Evolutionary conservation across 2,888 invertebrate species (phyloP), one percentile per base, ranked within the genome.

Genomic region (Andrena camellia): DNA sequence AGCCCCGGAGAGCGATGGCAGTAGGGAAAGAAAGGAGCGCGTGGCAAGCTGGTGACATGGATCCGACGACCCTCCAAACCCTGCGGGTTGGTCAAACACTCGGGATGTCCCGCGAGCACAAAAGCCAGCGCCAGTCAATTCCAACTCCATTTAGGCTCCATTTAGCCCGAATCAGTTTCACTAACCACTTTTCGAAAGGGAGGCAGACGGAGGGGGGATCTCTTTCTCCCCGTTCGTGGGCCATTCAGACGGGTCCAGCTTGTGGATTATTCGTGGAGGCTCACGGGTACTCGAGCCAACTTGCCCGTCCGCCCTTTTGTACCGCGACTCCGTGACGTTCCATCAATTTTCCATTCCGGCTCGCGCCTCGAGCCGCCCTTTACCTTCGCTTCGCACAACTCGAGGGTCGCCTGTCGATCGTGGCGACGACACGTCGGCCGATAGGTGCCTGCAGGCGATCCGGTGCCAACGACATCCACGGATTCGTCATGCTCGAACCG

Each of bases 121-220:
- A 90, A 88, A 85, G 89, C 80, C 68, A 81, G n/a, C 54, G 77
- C 79, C 89, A 89, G 88, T 91, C 90, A 88, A 90, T 92, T 90
- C 86, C 81, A 88, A 86, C 86, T 88, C 92, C 90, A 93, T 93
- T 93, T 92, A 91, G 89, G 89, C 87, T 86, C 91, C 91, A 91
- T 93, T 93, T 92, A 90, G 87, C 83, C 67, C 87, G 88, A 90
- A 92, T 91, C 90, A 87, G 90, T 90, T 91, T 90, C 88, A 87
- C 88, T 87, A 90, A 89, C 88, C 88, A 85, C 87, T 90, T 88
- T 85, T 70, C 83, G 59, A 59, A 77, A 57, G 75, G 78, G 79
- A 64, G 66, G 48, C 23, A 42, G 72, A 35, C 29, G 62, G 76
- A 60, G 71, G 62, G 60, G 67, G 57, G 23, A 50, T 17, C 54